phyloP scores from a whole-genome alignment of 35 echinoderm and acorn worm genomes.

The Apostichopus parvimensis region DNA sequence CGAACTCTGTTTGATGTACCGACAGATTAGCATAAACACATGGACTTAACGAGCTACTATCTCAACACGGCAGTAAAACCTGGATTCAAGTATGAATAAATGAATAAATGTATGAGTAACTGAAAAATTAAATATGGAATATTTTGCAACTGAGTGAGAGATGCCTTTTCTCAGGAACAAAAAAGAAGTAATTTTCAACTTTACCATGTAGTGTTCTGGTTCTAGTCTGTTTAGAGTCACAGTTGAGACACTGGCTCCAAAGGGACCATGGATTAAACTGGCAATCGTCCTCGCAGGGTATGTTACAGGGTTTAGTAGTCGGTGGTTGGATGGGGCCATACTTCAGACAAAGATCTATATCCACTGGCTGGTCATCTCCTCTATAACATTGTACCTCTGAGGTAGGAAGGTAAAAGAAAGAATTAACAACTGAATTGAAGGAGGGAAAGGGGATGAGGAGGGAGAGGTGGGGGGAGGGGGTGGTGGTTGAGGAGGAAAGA shows the following conservation, averaged over 20 bases:
- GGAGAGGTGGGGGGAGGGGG: no score
- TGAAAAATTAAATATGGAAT: no score
- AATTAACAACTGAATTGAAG: neutral
- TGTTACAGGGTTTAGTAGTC: conserved; percentile 50
- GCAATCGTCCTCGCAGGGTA: conserved; percentile 82
- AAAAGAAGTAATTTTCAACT: no score
- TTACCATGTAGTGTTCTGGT: conserved; percentile 67
- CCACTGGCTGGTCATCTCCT: conserved; percentile 40
- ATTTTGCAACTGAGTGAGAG: no score
- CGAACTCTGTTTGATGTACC: no score
- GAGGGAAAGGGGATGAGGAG: neutral
- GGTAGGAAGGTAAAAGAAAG: no score
- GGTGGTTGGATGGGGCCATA: conserved; percentile 63
- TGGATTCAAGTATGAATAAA: no score
- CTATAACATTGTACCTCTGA: conserved; percentile 59
- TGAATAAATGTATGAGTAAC: no score
- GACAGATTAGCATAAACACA: no score
- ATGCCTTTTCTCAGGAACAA: no score
- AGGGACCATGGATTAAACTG: conserved; percentile 66
- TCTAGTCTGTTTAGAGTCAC: conserved; percentile 59
- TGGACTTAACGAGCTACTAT: no score
- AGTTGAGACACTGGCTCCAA: conserved; percentile 71
- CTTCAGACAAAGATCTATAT: conserved; percentile 73
- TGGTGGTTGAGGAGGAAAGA: neutral
- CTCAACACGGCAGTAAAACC: no score